phyloP scores from a whole-genome alignment of 64 coral and sea anemone species.

The Hydrozoanthus tunicans region DNA sequence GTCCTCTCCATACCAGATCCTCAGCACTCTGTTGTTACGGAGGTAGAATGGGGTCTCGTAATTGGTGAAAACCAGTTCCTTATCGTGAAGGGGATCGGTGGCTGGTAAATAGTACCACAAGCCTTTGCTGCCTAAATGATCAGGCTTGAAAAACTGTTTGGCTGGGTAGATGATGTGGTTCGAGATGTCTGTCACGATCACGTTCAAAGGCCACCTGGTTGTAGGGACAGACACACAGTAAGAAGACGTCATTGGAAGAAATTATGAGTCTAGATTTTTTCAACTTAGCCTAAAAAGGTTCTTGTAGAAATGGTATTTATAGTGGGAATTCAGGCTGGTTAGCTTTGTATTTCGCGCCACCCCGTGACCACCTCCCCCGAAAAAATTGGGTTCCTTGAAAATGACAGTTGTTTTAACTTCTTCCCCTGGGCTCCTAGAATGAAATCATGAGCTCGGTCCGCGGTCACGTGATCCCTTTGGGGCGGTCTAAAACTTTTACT shows the following conservation, averaged over 20 bases:
- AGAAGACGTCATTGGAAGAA: not conserved
- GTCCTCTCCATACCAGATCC: not conserved
- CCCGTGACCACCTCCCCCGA: no score
- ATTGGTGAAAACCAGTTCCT: not conserved
- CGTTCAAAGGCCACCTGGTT: not conserved
- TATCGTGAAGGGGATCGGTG: not conserved
- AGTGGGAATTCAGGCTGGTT: no score
- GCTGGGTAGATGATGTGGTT: slow-evolving; percentile 14
- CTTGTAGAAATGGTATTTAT: no score
- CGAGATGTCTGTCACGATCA: not conserved
- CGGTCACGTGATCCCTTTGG: no score
- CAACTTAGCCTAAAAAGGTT: not conserved
- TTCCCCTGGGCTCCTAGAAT: no score
- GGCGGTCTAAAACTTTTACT: no score
- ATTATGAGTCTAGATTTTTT: not conserved
- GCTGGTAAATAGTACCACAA: slow-evolving; percentile 1
- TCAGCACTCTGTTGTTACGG: not conserved
- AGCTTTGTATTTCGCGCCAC: no score
- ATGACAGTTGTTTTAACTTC: no score
- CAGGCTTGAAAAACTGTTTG: not conserved
- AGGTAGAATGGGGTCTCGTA: not conserved
- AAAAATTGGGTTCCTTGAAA: no score
- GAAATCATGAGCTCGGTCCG: no score
- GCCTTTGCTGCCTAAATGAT: not conserved
- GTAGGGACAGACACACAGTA: not conserved